Conservation (phyloP, 1,140 invertebrate species). For the fruit fly (Drosophila melanogaster) region Release_6_plus_ISO1_MT NT_037436.4:15277001-15277500, state of each 20-base stretch:
- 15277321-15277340: conserved; percentile 70
- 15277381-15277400: conserved; percentile 5
- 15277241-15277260: conserved; percentile 34
- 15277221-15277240: conserved; percentile 48
- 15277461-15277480: background rate
- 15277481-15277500: too few species aligned
- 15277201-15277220: conserved; percentile 81
- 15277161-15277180: conserved; percentile 67
- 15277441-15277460: background rate
- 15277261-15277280: conserved; percentile 17
- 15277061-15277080: conserved; percentile 7
- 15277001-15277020: conserved; percentile 73
- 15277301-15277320: conserved; percentile 42
- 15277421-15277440: background rate
- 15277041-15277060: background rate
- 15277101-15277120: conserved; percentile 61
- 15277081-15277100: conserved; percentile 64
- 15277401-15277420: background rate
- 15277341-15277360: conserved; percentile 14
- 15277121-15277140: conserved; percentile 71
- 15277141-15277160: conserved; percentile 19
- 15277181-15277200: conserved; percentile 74
- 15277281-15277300: conserved; percentile 37
- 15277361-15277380: too few species aligned
- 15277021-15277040: conserved; percentile 15